These are phyloP conservation scores for Ruditapes philippinarum DNA, from an alignment of 1,140 invertebrate genomes.

Conservation along the genomic window DNA sequence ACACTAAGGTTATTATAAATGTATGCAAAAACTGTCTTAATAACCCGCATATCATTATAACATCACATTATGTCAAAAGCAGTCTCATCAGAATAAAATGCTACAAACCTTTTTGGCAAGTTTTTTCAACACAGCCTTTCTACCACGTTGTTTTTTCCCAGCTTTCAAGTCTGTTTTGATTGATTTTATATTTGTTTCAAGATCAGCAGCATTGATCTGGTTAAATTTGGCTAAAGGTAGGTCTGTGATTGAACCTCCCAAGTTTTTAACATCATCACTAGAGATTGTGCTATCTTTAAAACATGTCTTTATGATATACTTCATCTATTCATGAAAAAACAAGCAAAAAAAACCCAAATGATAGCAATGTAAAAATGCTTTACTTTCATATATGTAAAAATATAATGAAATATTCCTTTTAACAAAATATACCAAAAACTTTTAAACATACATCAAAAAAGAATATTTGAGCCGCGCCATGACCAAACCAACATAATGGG, in stretches of 20 bases:
- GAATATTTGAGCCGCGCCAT: too few species aligned
- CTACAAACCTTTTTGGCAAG: slow-evolving; percentile 33
- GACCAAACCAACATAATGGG: too few species aligned
- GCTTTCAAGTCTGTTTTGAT: slow-evolving; percentile 23
- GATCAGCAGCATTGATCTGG: slow-evolving; percentile 3
- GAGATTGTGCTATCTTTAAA: neutral
- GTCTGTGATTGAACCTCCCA: slow-evolving; percentile 4
- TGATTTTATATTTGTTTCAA: neutral
- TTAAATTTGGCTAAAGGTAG: slow-evolving; percentile 27
- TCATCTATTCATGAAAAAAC: neutral
- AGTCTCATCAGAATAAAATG: too few species aligned
- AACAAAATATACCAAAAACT: too few species aligned
- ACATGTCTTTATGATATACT: slow-evolving; percentile 8
- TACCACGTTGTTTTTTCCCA: neutral
- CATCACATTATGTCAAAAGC: too few species aligned
- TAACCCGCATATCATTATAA: too few species aligned
- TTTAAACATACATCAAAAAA: too few species aligned
- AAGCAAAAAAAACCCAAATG: too few species aligned
- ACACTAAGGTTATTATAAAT: too few species aligned
- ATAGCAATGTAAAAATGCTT: neutral
- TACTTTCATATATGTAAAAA: neutral
- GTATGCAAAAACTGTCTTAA: too few species aligned
- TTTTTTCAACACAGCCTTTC: neutral
- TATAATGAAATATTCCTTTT: too few species aligned
- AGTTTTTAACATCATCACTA: neutral